Evolutionary conservation across 2,888 invertebrate genomes (phyloP).

Genomic region (Bombylius discolor): DNA sequence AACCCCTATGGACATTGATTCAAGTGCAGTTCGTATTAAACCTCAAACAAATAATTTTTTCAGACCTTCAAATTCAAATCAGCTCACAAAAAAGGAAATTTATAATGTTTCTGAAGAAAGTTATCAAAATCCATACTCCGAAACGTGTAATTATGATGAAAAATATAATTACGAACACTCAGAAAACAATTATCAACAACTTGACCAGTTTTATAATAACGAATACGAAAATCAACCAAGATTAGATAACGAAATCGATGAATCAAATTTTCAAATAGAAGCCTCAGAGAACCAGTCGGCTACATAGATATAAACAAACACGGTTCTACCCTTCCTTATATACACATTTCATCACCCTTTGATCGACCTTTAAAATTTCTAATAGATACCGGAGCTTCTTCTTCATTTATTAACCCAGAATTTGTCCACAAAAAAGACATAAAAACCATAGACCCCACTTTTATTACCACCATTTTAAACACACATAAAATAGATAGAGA

Average conservation of each 20-base stretch:
- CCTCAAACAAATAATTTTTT: no score
- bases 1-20: no score
- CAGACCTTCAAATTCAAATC: no score
- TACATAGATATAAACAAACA: constrained; percentile 11
- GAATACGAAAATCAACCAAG: neutral
- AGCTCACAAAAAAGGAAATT: no score
- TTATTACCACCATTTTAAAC: constrained; percentile 2
- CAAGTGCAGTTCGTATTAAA: no score
- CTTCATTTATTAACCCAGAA: constrained; percentile 11
- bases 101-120: no score
- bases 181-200: neutral
- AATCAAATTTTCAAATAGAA: constrained; percentile 5
- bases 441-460: neutral
- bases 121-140: neutral
- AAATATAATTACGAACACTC: neutral
- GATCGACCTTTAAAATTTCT: no score
- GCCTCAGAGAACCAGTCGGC: constrained; percentile 9
- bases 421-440: neutral
- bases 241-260: neutral
- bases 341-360: constrained; percentile 9
- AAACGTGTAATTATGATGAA: neutral
- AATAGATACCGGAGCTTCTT: constrained; percentile 10
- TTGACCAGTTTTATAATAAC: neutral
- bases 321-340: constrained; percentile 6
- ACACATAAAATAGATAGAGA: constrained; percentile 6